Conservation (phyloP, 2,888 invertebrate species). For the Leptopterna dolabrata region DNA sequence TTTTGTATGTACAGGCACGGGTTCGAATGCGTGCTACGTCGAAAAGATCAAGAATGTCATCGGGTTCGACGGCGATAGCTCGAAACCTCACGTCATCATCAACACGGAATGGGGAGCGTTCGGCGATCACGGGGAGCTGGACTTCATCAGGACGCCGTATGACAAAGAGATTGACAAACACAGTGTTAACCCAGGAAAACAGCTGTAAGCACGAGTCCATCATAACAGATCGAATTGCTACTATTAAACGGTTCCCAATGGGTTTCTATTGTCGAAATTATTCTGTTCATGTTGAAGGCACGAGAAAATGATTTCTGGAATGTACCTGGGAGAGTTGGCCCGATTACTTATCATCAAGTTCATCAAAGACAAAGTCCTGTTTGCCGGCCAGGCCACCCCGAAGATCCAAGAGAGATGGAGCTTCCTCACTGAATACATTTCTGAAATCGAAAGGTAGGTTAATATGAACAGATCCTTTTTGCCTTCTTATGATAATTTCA, state of each 20-base stretch:
- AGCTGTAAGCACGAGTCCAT: too few species aligned
- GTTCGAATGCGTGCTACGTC: slow-evolving; percentile 84
- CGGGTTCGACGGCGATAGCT: slow-evolving; percentile 75
- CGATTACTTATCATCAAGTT: slow-evolving; percentile 74
- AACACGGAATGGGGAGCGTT: slow-evolving; percentile 90
- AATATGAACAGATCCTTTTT: too few species aligned
- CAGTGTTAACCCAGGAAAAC: slow-evolving; percentile 59
- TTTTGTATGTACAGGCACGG: slow-evolving; percentile 73
- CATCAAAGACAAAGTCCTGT: slow-evolving; percentile 72
- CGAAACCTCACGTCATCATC: slow-evolving; percentile 69
- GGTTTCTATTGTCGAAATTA: too few species aligned
- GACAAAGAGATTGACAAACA: slow-evolving; percentile 78
- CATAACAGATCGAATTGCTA: too few species aligned
- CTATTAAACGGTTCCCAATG: too few species aligned
- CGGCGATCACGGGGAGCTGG: slow-evolving; percentile 83
- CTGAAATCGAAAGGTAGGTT: slow-evolving; percentile 78
- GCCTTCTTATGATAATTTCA: not conserved
- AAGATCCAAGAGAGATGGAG: slow-evolving; percentile 67
- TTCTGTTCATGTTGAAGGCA: slow-evolving; percentile 67
- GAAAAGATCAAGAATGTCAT: slow-evolving; percentile 78
- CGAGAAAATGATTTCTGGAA: slow-evolving; percentile 84
- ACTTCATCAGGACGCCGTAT: slow-evolving; percentile 79
- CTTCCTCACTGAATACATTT: slow-evolving; percentile 76
- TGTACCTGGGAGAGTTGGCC: slow-evolving; percentile 82
- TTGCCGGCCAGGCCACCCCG: slow-evolving; percentile 67